These are phyloP conservation scores for Tetrapedia diversipes DNA, from an alignment of 2,888 invertebrate genomes.

Conservation along the genomic window DNA sequence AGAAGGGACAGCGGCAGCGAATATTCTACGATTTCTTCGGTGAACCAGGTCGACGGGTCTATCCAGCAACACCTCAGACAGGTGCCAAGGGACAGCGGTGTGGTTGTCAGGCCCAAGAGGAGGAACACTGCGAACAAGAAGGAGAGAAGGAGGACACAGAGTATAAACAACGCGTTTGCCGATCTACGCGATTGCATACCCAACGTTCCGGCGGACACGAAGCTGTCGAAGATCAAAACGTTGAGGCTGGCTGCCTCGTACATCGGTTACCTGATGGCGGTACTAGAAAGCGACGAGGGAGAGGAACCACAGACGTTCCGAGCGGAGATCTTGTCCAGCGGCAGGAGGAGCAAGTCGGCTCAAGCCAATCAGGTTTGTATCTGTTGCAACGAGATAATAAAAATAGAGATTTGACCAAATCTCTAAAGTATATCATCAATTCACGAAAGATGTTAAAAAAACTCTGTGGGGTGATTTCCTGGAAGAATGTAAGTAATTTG, in stretches of 20 bases:
- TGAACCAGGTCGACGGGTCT: constrained; percentile 40
- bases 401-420: too few species aligned
- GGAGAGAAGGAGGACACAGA: constrained; percentile 94
- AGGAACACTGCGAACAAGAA: constrained; percentile 97
- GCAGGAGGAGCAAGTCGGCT: constrained; percentile 76
- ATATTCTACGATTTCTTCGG: constrained; percentile 40
- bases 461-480: too few species aligned
- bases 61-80: constrained; percentile 68
- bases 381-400: too few species aligned
- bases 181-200: constrained; percentile 97
- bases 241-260: constrained; percentile 95
- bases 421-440: too few species aligned
- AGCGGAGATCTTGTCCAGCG: constrained; percentile 88
- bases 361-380: constrained; percentile 74
- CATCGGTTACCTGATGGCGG: constrained; percentile 95
- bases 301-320: constrained; percentile 93
- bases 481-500: too few species aligned
- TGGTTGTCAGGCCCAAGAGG: constrained; percentile 84
- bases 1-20: constrained; percentile 58
- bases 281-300: constrained; percentile 92
- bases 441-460: too few species aligned
- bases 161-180: constrained; percentile 97
- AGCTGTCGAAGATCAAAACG: constrained; percentile 98
- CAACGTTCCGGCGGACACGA: constrained; percentile 97
- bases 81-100: constrained; percentile 60